These are phyloP conservation scores for Artibeus jamaicensis DNA, from an alignment of 2,797 vertebrate species.

Conservation along the genomic window DNA sequence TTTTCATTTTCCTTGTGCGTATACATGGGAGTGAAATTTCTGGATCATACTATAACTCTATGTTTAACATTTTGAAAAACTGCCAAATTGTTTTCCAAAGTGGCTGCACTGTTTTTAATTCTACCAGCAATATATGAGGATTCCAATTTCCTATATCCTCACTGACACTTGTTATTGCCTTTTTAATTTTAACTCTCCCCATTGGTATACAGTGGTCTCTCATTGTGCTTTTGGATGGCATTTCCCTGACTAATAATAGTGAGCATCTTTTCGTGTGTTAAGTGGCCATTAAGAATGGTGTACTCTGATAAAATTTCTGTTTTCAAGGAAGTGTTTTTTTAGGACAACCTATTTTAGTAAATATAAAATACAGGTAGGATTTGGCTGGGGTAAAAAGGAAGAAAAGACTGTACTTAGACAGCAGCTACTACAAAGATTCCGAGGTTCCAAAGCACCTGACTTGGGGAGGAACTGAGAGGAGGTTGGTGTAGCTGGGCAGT, in stretches of 20 bases:
- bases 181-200: too few relatives aligned
- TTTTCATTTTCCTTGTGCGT: neutral
- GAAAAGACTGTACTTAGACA: neutral
- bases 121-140: neutral
- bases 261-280: neutral
- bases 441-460: neutral
- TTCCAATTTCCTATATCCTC: neutral
- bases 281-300: neutral
- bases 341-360: neutral
- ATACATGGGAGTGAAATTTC: neutral
- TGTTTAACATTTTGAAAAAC: neutral
- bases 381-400: neutral
- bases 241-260: neutral
- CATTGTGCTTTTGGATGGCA: neutral
- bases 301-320: neutral
- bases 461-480: neutral
- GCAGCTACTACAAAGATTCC: neutral
- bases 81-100: neutral
- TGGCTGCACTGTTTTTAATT: neutral
- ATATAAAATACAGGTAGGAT: neutral
- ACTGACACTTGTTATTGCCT: neutral
- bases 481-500: neutral
- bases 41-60: neutral
- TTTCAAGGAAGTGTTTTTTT: neutral
- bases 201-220: neutral